These are phyloP conservation scores for Brachyistius frenatus DNA, from an alignment of 2,113 vertebrate genomes.

Conservation along the genomic window DNA sequence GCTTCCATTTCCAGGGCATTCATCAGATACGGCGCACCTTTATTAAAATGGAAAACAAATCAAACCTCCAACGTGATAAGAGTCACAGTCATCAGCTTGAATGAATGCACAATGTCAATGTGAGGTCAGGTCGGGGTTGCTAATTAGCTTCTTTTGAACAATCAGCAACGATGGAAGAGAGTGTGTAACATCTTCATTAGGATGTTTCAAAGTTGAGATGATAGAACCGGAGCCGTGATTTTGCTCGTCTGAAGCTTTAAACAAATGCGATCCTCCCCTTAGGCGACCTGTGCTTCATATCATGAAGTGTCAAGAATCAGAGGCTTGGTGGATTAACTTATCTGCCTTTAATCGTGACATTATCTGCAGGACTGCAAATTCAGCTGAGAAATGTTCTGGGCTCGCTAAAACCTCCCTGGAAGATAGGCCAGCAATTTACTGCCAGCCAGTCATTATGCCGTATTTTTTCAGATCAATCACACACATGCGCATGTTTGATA, in stretches of 20 bases:
- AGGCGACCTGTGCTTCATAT: conserved; percentile 54
- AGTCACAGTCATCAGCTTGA: conserved; percentile 37
- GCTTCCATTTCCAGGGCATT: conserved; percentile 45
- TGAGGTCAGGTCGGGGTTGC: conserved; percentile 36
- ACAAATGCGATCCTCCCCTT: conserved; percentile 49
- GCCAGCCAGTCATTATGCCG: conserved; percentile 24
- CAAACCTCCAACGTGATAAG: conserved; percentile 27
- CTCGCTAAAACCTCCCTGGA: conserved; percentile 30
- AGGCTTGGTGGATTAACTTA: conserved; percentile 71
- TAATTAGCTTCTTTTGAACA: conserved; percentile 57
- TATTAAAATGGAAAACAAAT: conserved; percentile 65
- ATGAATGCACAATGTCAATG: conserved; percentile 39
- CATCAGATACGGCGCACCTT: conserved; percentile 45
- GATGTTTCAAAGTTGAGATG: conserved; percentile 48
- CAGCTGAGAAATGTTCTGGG: conserved; percentile 50
- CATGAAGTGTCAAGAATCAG: conserved; percentile 73
- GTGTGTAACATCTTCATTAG: conserved; percentile 64
- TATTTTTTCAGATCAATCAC: conserved; percentile 36
- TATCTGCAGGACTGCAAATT: conserved; percentile 58
- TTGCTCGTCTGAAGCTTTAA: conserved; percentile 44
- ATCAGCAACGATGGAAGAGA: conserved; percentile 25
- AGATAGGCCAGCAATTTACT: conserved; percentile 53
- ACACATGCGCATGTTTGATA: conserved; percentile 36
- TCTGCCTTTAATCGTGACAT: conserved; percentile 71
- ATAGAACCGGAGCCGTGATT: conserved; percentile 31